Percentiles rank a stretch among this genome's conserved stretches.
Conservation (phyloP, 2,888 invertebrate species). For the Drosophila demipolita region DNA sequence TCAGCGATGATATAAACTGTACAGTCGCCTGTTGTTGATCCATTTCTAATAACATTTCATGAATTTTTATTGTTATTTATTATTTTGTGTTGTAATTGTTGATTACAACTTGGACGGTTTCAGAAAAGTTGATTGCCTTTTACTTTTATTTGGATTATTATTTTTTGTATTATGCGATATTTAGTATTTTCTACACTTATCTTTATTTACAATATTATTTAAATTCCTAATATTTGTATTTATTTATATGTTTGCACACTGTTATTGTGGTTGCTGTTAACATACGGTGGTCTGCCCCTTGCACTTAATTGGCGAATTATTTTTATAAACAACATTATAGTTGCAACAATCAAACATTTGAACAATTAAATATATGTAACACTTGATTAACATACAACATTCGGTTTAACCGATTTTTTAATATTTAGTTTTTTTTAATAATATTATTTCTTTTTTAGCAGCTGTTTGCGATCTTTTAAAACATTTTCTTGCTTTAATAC, state of each 20-base stretch:
- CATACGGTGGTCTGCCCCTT: slow-evolving; percentile 73
- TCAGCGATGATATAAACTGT: slow-evolving; percentile 94
- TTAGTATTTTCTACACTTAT: background rate
- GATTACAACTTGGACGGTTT: slow-evolving; percentile 16
- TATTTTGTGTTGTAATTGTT: slow-evolving; percentile 9
- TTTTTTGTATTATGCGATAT: slow-evolving; percentile 4
- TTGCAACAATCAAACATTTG: slow-evolving; percentile 34
- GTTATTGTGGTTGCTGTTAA: slow-evolving; percentile 19
- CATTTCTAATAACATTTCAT: slow-evolving; percentile 92
- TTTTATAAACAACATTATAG: slow-evolving; percentile 60
- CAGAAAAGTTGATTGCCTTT: slow-evolving; percentile 18
- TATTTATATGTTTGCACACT: slow-evolving; percentile 37
- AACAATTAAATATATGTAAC: slow-evolving; percentile 5
- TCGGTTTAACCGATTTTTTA: background rate
- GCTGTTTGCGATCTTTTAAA: background rate
- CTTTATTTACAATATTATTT: background rate
- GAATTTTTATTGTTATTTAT: slow-evolving; percentile 39
- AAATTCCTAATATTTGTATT: background rate
- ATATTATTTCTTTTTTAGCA: background rate
- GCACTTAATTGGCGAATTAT: slow-evolving; percentile 56
- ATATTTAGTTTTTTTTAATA: background rate
- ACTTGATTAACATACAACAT: background rate
- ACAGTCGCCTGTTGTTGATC: slow-evolving; percentile 92
- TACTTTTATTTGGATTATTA: background rate
- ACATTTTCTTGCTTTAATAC: background rate